phyloP scores from a whole-genome alignment of 1,140 invertebrate species.

The Drosophila lowei region DNA sequence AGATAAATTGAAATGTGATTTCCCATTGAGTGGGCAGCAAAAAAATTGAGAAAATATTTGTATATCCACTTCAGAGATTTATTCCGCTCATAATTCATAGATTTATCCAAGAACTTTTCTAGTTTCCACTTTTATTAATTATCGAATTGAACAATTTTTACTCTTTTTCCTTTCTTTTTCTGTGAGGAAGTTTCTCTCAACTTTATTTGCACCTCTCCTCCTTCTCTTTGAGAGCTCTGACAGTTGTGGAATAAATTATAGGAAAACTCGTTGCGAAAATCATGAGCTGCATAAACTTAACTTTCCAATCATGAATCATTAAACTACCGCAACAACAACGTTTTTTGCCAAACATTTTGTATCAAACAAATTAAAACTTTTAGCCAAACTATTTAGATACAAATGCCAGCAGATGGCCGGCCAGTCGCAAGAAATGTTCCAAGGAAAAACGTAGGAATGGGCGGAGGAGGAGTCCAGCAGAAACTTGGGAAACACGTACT shows the following conservation, averaged over 20 bases:
- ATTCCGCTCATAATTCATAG: constrained; percentile 15
- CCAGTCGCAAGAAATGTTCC: constrained; percentile 22
- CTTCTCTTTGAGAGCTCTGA: constrained; percentile 6
- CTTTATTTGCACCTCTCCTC: constrained; percentile 9
- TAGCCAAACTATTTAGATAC: constrained; percentile 59
- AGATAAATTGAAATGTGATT: constrained; percentile 16
- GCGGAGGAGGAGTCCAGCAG: constrained; percentile 9
- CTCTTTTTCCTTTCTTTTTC: constrained; percentile 20
- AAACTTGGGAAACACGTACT: constrained; percentile 41
- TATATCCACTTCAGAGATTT: background rate
- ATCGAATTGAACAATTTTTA: constrained; percentile 20
- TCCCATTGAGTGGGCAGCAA: constrained; percentile 17
- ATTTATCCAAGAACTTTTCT: constrained; percentile 1
- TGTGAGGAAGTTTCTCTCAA: constrained; percentile 13
- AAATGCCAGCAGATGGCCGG: constrained; percentile 58
- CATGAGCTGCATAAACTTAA: constrained; percentile 52
- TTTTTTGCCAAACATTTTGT: constrained; percentile 33
- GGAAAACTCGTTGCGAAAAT: constrained; percentile 38
- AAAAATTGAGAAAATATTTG: background rate
- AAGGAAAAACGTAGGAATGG: constrained; percentile 18
- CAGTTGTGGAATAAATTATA: constrained; percentile 46
- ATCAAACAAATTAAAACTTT: constrained; percentile 65
- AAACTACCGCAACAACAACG: constrained; percentile 48
- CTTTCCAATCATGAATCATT: constrained; percentile 72
- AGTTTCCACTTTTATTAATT: constrained; percentile 29